Evolutionary conservation across 2,888 invertebrate species (phyloP), one percentile per base, ranked within the genome.

Genomic region (Volucella inflata): DNA sequence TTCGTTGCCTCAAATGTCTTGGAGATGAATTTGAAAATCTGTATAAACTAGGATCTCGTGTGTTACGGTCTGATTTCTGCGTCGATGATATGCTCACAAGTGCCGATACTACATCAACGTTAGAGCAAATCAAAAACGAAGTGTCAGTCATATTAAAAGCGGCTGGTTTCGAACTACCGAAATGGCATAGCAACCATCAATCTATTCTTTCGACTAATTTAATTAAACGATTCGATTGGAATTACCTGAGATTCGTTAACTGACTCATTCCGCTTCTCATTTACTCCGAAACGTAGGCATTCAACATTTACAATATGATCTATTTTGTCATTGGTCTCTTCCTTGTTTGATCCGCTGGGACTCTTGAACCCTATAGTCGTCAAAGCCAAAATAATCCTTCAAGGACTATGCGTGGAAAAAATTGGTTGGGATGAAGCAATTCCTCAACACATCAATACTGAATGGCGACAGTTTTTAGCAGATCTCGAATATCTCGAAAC

Each of bases 111-210:
- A n/a, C n/a, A n/a, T n/a, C n/a, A n/a, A n/a, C n/a, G n/a, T n/a
- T n/a, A n/a, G n/a, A n/a, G n/a, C n/a, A n/a, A n/a, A n/a, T n/a
- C n/a, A n/a, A n/a, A n/a, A n/a, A 53, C 21, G 38, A 55, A 55
- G 38, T 55, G 2, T n/a, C 38, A 2, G 8, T 8, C 8, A 55
- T 55, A 38, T n/a, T 55, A 1, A 55, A 38, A 14, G n/a, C 55
- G 0, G 38, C 3, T 12, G 55, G 55, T 42, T 11, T 42, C 11
- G 60, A 44, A 4, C 30, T 59, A 14, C 10, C 87, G 85, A n/a
- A 83, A 87, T 1, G 64, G 79, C 77, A 14, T 89, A 82, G 68
- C 87, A 85, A 36, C 81, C 51, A 67, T 87, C 84, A 72, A 81
- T 60, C 88, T 78, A 70, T 78, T 36, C 82, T 87, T 75, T 12